Evolutionary conservation across 1,140 invertebrate genomes (phyloP).

Genomic region (Tetramorium alpestre): DNA sequence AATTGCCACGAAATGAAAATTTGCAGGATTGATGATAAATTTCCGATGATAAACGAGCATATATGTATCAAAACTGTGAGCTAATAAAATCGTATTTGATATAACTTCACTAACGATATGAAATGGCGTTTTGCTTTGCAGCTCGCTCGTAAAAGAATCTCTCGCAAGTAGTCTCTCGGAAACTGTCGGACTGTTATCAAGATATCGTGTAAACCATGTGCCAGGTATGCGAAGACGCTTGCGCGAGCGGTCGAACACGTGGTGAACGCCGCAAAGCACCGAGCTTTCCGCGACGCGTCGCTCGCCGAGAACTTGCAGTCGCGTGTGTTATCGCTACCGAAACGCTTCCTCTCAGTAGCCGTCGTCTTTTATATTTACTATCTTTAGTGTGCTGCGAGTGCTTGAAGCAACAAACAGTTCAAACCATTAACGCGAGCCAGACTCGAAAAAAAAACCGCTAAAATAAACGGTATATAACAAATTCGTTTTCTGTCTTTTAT

Average conservation of each 20-base stretch:
- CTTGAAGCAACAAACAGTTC: conserved; percentile 7
- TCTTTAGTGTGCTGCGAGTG: background rate
- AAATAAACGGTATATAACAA: background rate
- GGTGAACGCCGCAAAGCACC: conserved; percentile 64
- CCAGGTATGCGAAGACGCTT: conserved; percentile 67
- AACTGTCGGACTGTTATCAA: background rate
- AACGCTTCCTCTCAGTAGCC: conserved; percentile 26
- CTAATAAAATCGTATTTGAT: background rate
- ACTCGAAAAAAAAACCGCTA: background rate
- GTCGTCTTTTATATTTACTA: background rate
- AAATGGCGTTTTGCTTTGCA: background rate
- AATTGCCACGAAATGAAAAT: background rate
- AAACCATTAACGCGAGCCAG: background rate
- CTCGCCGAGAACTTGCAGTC: conserved; percentile 74
- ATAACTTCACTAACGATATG: background rate
- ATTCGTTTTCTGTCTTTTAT: background rate
- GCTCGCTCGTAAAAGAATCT: background rate
- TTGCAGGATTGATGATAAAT: background rate
- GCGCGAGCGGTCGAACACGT: conserved; percentile 77
- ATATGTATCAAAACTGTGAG: background rate
- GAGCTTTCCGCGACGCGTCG: conserved; percentile 64
- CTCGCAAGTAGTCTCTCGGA: conserved; percentile 8
- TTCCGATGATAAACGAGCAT: background rate
- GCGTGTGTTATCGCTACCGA: conserved; percentile 69
- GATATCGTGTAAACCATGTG: background rate